Evolutionary conservation across 2,888 invertebrate genomes (phyloP).

Genomic region (Cyclophora albipunctata): DNA sequence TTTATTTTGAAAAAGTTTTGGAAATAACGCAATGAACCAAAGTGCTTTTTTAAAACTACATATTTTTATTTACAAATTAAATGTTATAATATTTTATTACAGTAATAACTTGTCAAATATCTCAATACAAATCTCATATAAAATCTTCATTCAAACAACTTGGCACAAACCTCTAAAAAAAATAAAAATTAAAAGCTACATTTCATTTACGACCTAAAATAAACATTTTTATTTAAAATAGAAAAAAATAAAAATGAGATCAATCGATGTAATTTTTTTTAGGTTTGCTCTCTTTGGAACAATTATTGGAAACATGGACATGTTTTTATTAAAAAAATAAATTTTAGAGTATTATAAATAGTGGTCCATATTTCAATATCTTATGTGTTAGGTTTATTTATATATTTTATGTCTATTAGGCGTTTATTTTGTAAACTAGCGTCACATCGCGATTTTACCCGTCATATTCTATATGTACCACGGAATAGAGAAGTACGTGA

Average conservation of each 20-base stretch:
- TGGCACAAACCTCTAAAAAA: slow-evolving; percentile 50
- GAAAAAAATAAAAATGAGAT: slow-evolving; percentile 71
- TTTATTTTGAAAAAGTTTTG: no score
- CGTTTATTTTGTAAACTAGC: no score
- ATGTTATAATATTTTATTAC: no score
- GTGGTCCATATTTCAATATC: slow-evolving; percentile 38
- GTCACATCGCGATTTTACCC: no score
- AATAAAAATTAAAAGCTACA: slow-evolving; percentile 1
- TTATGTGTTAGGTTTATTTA: slow-evolving; percentile 5
- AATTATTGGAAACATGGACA: slow-evolving; percentile 53
- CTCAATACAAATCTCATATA: slow-evolving; percentile 30
- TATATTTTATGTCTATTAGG: slow-evolving; percentile 3
- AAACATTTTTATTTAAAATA: slow-evolving; percentile 64
- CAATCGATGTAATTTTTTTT: slow-evolving; percentile 68
- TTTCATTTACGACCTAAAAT: slow-evolving; percentile 45
- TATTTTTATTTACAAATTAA: no score
- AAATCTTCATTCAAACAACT: slow-evolving; percentile 55
- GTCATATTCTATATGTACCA: no score
- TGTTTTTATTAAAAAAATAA: slow-evolving; percentile 24
- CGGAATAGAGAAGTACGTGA: no score
- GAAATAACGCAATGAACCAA: no score
- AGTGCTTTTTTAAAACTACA: no score
- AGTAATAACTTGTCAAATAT: no score
- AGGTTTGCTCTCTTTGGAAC: slow-evolving; percentile 75
- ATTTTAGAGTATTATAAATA: slow-evolving; percentile 26